Conservation (phyloP, 2,113 vertebrate genomes). For the Cettia cetti region DNA sequence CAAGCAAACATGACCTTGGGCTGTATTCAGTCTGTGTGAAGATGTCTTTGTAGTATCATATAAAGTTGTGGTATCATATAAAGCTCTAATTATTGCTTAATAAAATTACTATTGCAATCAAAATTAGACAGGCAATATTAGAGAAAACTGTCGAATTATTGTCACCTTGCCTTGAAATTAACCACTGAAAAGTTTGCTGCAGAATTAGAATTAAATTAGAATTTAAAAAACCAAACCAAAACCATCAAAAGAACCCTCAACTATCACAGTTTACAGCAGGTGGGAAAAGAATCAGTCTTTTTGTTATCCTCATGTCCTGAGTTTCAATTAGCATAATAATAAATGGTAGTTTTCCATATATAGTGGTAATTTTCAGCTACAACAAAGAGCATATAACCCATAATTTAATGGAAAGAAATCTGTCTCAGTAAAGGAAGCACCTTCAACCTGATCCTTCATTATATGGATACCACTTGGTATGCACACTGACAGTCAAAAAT, state of each 20-base stretch:
- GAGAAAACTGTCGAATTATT: neutral
- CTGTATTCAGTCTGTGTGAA: neutral
- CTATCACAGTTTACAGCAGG: neutral
- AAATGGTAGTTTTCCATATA: neutral
- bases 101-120: neutral
- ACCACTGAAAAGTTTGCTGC: neutral
- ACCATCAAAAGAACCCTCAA: neutral
- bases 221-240: neutral
- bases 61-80: neutral
- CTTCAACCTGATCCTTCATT: neutral
- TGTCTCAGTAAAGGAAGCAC: neutral
- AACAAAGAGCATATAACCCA: neutral
- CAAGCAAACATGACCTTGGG: neutral
- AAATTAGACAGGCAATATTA: neutral
- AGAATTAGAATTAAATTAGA: neutral
- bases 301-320: neutral
- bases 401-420: neutral
- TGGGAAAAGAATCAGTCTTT: neutral
- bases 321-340: neutral
- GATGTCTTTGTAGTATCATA: neutral
- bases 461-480: neutral
- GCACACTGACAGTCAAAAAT: neutral
- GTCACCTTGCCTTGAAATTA: neutral
- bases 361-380: neutral
- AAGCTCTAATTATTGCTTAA: neutral